These are phyloP conservation scores for Pelusios castaneus DNA, from an alignment of 2,113 vertebrate species.

Conservation along the genomic window DNA sequence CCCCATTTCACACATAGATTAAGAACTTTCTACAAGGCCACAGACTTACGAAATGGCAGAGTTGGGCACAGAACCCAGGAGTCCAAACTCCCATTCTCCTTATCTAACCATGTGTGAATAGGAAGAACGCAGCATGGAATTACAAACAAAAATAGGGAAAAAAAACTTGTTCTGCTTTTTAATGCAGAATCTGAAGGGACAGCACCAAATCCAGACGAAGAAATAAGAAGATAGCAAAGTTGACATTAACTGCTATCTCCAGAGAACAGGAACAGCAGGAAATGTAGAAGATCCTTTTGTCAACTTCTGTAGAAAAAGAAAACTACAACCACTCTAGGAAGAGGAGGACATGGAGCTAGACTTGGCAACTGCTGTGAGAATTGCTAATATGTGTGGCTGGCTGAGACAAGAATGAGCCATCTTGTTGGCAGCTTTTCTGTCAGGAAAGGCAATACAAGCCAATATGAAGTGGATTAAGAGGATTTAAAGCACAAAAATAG, in stretches of 20 bases:
- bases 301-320: constrained; percentile 60
- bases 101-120: background rate
- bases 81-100: background rate
- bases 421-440: constrained; percentile 62
- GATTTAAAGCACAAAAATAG: constrained; percentile 60
- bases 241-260: constrained; percentile 9
- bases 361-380: constrained; percentile 66
- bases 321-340: constrained; percentile 46
- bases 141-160: background rate
- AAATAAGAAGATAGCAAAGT: constrained; percentile 14
- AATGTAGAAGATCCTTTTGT: constrained; percentile 58
- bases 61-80: background rate
- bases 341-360: constrained; percentile 38
- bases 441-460: constrained; percentile 43
- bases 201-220: background rate
- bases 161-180: background rate
- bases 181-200: background rate
- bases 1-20: background rate
- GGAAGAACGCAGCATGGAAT: background rate
- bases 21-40: background rate
- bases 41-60: background rate
- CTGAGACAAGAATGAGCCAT: constrained; percentile 50
- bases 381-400: constrained; percentile 68
- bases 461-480: constrained; percentile 61
- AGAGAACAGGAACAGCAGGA: constrained; percentile 38